These are phyloP conservation scores for Basileuterus tristriatus DNA, from an alignment of 2,797 vertebrate genomes.

Conservation along the genomic window DNA sequence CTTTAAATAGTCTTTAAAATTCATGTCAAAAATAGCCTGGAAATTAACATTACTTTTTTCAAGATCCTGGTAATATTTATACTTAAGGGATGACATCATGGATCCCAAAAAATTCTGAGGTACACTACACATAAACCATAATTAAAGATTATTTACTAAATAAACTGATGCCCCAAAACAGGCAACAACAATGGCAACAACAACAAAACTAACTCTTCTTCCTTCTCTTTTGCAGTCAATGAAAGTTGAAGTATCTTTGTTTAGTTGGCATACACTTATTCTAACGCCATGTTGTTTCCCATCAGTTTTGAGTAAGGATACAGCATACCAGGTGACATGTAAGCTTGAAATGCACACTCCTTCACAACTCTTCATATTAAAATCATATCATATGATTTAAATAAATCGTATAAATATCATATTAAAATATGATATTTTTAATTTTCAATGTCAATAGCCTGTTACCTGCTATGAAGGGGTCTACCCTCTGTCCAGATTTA, in stretches of 20 bases:
- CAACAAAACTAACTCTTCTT: not conserved
- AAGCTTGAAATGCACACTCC: not conserved
- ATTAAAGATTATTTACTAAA: not conserved
- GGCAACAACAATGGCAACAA: not conserved
- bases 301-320: not conserved
- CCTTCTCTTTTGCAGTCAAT: not conserved
- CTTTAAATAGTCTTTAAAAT: not conserved
- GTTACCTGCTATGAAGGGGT: not conserved
- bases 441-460: not conserved
- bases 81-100: rapidly evolving
- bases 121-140: not conserved
- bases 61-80: not conserved
- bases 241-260: not conserved
- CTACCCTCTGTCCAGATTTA: not conserved
- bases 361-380: not conserved
- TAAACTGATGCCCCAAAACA: not conserved
- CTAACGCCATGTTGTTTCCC: not conserved
- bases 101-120: not conserved
- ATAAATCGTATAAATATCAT: too few relatives aligned
- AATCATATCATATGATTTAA: not conserved
- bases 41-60: not conserved
- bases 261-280: not conserved
- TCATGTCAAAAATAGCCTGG: not conserved
- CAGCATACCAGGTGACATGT: not conserved
- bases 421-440: not conserved